Evolutionary conservation across 2,888 invertebrate genomes (phyloP), one percentile per base, ranked within the genome.

Genomic region (Miltochrista miniata): DNA sequence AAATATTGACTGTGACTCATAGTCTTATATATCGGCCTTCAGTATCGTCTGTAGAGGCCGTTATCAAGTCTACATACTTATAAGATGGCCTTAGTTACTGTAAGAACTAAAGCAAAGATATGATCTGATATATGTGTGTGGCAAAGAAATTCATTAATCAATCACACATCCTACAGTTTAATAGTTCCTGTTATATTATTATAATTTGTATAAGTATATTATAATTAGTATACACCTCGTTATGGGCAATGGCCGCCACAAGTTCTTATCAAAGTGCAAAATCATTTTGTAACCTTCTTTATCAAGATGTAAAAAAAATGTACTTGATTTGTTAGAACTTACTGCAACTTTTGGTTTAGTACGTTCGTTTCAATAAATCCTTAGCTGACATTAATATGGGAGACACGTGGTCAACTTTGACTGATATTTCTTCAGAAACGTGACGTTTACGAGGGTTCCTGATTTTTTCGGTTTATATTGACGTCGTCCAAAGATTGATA

Each of bases 51-150:
- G 13, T 35, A 43, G 38, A 44, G 44, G 49, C 30, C 38, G 37
- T 33, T 30, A 38, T 44, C 24, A 37, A 29, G 48, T 33, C 24
- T 61, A 64, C 59, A 57, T 56, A 31, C 8, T 31, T 31, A 31
- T 31, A 24, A 24, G 64, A 67, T 63, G 66, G 54, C 68, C 70
- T 72, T 70, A 48, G 53, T 48, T 57, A 59, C 62, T 64, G 62
- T 59, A 58, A 56, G 61, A 58, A 64, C 66, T 52, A 62, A 64
- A 61, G 44, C 64, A 64, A 54, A 54, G 60, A 64, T 61, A 50
- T 31, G 18, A 51, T 40, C 45, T 45, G 43, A 40, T 37, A 45
- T 39, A 43, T 51, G 37, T 40, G 50, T 58, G 43, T 51, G 48
- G 49, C 47, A 52, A 54, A 63, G 64, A 57, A 64, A 64, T 63